Base-by-base conservation (phyloP, 2,797 vertebrate species). In the Trematomus bernacchii region DNA sequence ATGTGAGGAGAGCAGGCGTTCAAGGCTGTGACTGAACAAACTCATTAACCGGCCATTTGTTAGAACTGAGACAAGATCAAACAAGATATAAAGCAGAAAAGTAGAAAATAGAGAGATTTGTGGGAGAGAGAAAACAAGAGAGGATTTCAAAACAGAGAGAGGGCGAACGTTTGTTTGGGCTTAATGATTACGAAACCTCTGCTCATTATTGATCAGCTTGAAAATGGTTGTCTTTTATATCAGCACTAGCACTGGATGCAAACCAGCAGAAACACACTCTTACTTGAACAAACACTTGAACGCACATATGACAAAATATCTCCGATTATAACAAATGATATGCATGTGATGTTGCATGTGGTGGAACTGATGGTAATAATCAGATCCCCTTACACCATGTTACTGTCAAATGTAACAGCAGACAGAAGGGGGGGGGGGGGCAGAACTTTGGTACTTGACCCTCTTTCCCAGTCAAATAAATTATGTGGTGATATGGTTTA, bases 11-110 rank as follows among this genome's bases (percentile, higher is more conserved):
- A 79, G 83, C 63, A 19, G 69, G 71, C 51, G 57, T 87, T 87
- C 90, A 89, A 91, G 91, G 91, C 81, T 67, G 18, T 69, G 54
- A 23, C 85, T 79, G 71, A 92, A 83, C 84, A 91, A 90, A 89
- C 86, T 85, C 85, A 84, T 89, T 85, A 86, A 89, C 64, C 23
- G 13, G 57, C 69, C 81, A 68, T 90, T 91, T 89, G 83, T 92
- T 65, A 71, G 60, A 66, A 53, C 44, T 2, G 43, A 73, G 87
- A 83, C 78, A 75, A 66, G 30, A 66, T 55, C 68, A 83, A 82
- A 84, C 61, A 84, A 77, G 30, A 71, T 2, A 27, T 43, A 46
- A 66, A 76, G 37, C 58, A 76, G 64, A 4, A 48, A 63, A 33
- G 33, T 3, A 63, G 44, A 73, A 48, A 8, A 55, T 48, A 58